These are phyloP conservation scores for Toxostoma redivivum DNA, from an alignment of 2,113 vertebrate genomes.

Conservation along the genomic window DNA sequence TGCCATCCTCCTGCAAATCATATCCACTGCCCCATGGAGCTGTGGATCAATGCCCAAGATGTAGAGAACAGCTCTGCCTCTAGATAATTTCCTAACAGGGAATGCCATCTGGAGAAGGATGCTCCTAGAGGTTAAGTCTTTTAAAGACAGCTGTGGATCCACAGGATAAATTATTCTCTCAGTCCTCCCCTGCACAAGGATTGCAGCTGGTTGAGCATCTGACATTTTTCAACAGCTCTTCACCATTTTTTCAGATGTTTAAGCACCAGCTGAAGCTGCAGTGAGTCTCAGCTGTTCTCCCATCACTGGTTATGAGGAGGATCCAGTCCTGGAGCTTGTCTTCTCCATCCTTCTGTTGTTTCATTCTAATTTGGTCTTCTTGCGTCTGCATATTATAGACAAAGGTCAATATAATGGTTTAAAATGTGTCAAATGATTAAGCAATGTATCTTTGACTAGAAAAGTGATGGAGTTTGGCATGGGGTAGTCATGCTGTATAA, in stretches of 20 bases:
- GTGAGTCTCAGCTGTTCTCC: background rate
- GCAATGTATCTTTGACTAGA: background rate
- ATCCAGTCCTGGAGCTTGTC: background rate
- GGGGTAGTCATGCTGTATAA: background rate
- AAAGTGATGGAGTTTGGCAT: background rate
- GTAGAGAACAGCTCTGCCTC: background rate
- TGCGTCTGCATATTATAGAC: background rate
- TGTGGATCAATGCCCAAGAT: background rate
- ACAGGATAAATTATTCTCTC: background rate
- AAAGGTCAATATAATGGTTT: background rate
- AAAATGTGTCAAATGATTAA: background rate
- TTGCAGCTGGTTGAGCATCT: background rate
- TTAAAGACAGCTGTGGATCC: background rate
- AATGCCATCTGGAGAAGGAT: background rate
- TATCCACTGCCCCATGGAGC: background rate
- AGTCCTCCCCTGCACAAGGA: accelerated
- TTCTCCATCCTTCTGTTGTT: background rate
- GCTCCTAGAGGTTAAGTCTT: background rate
- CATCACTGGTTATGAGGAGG: background rate
- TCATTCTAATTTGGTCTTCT: background rate
- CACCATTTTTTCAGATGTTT: background rate
- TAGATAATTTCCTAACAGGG: background rate
- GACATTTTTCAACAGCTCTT: background rate
- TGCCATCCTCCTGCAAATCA: background rate
- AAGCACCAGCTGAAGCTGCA: background rate